Evolutionary conservation across 37 sponge, comb jelly and placozoan species (phyloP).

Genomic region (Diacarnus erythraeanus): DNA sequence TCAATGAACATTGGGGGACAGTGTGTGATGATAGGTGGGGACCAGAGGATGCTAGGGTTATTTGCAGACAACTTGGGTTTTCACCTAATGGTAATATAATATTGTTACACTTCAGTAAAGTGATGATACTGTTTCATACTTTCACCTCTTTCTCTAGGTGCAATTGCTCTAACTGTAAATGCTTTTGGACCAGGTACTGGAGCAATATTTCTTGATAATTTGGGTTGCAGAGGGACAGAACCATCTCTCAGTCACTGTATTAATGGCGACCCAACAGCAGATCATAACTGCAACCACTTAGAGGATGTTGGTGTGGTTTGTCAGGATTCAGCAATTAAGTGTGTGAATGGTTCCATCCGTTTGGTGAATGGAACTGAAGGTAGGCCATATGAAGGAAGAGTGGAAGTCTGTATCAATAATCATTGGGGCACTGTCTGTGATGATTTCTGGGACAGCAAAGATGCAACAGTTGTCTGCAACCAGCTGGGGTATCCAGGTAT

Average conservation of each 20-base stretch:
- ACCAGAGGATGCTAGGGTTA: constrained; percentile 23
- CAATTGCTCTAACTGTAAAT: background rate
- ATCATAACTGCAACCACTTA: constrained; percentile 34
- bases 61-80: constrained; percentile 42
- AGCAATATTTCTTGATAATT: constrained; percentile 16
- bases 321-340: background rate
- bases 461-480: constrained; percentile 58
- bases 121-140: background rate
- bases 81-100: background rate
- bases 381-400: constrained; percentile 27
- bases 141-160: background rate
- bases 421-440: constrained; percentile 65
- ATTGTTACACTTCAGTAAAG: background rate
- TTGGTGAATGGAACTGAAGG: constrained; percentile 31
- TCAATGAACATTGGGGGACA: constrained; percentile 37
- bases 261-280: background rate
- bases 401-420: constrained; percentile 57
- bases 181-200: constrained; percentile 20
- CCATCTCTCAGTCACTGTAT: constrained; percentile 7
- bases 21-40: constrained; percentile 60
- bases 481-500: constrained; percentile 58
- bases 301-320: constrained; percentile 47
- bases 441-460: constrained; percentile 28
- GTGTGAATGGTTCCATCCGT: constrained; percentile 27
- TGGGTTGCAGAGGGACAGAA: constrained; percentile 16